Conservation (phyloP, 2,113 vertebrate genomes). For the Trematomus loennbergii region DNA sequence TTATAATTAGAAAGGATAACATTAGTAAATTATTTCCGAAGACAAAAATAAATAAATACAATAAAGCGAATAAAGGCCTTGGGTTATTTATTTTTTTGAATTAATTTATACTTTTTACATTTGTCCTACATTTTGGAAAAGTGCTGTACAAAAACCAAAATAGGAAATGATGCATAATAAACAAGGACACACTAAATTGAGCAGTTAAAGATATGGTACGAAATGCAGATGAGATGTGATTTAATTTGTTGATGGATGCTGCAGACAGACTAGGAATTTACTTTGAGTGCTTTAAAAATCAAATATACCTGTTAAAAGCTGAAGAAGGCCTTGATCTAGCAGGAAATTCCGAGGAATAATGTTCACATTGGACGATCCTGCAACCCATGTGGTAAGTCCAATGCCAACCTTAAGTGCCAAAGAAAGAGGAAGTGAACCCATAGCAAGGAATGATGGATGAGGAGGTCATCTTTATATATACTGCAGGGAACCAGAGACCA, state of each 20-base stretch:
- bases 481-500: background rate
- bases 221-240: no score
- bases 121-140: background rate
- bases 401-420: background rate
- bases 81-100: no score
- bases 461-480: background rate
- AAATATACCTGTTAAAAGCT: background rate
- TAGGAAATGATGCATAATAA: slow-evolving; percentile 6
- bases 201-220: background rate
- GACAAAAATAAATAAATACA: no score
- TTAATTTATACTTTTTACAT: background rate
- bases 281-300: background rate
- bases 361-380: background rate
- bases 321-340: no score
- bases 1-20: no score
- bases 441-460: background rate
- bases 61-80: no score
- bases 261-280: background rate
- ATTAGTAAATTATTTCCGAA: no score
- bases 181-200: slow-evolving; percentile 9
- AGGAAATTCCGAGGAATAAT: background rate
- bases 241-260: background rate
- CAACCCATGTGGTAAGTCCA: background rate
- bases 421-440: background rate
- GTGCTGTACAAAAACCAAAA: background rate